phyloP scores from a whole-genome alignment of 2,888 invertebrate species.

The Seira sanloemensis region DNA sequence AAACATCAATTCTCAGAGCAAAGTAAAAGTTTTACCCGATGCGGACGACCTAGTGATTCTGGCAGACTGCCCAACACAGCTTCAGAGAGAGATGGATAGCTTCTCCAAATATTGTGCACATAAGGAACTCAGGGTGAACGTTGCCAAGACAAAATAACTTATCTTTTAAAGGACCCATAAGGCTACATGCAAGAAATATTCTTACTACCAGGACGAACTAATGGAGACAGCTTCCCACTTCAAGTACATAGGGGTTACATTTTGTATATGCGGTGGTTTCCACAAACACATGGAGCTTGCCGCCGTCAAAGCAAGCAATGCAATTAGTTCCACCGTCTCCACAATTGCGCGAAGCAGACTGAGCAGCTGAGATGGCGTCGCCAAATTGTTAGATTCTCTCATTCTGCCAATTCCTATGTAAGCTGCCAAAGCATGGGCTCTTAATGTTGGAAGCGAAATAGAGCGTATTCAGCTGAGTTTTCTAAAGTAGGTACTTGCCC shows the following conservation, averaged over 20 bases:
- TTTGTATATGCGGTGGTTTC: background rate
- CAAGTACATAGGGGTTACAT: conserved; percentile 2
- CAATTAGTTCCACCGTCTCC: background rate
- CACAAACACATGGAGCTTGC: background rate
- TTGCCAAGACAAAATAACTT: background rate
- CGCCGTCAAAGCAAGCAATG: background rate
- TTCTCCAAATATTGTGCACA: background rate
- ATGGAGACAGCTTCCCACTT: conserved; percentile 20
- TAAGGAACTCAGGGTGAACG: no score
- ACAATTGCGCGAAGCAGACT: background rate
- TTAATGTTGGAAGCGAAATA: background rate
- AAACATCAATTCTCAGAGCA: background rate
- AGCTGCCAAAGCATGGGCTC: background rate
- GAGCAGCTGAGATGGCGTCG: background rate
- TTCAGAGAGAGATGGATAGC: background rate
- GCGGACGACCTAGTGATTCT: background rate
- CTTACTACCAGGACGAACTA: background rate
- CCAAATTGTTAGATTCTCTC: background rate
- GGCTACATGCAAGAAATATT: no score
- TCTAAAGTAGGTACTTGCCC: background rate
- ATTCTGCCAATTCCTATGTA: background rate
- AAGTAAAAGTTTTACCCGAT: background rate
- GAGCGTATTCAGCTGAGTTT: background rate
- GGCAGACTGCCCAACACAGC: background rate
- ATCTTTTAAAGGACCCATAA: background rate